Evolutionary conservation across 2,888 invertebrate genomes (phyloP), one percentile per base, ranked within the genome.

Genomic region (Nezara viridula): DNA sequence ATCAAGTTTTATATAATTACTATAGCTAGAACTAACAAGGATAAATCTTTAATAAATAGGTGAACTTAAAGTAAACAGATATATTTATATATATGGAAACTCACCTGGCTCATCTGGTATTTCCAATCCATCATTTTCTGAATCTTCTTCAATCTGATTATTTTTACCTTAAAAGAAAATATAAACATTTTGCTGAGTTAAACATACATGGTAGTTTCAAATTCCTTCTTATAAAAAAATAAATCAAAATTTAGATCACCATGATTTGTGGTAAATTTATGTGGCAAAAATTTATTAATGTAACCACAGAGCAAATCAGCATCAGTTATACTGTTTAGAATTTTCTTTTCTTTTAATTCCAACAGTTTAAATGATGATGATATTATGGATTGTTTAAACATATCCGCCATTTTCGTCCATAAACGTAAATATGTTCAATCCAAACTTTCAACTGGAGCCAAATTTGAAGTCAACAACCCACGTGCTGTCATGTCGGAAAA

Each of bases 101-200:
- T 47, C 14, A 81, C 44, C 2, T 81, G 81, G 24, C n/a, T 81
- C n/a, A 5, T 81, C 81, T 3, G 40, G 40, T 44, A 81, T 2
- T 44, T 81, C 44, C n/a, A 14, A 9, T 81, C 44, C 81, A 90
- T 86, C 52, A 85, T 77, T 89, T 52, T 89, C 89, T 24, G 52
- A 86, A 5, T 81, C 50, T 19, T 52, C 81, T 27, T 87, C 85
- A 27, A 49, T 86, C 52, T 77, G 24, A 44, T 14, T 24, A 0
- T 12, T 81, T 81, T 44, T 81, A 24, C 81, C 81, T 81, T 44
- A 81, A 81, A 24, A 81, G 9, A 81, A n/a, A 47, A 47, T 32
- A 44, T 44, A 47, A 81, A 73, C 32, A 32, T 73, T 37, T 3
- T 19, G 19, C 19, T 37, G 19, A 73, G 66, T 66, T 66, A 27